Percentiles rank a stretch among this genome's conserved stretches.
These are phyloP conservation scores for Phytoseiulus persimilis DNA, from an alignment of 2,888 invertebrate genomes.

Conservation along the genomic window DNA sequence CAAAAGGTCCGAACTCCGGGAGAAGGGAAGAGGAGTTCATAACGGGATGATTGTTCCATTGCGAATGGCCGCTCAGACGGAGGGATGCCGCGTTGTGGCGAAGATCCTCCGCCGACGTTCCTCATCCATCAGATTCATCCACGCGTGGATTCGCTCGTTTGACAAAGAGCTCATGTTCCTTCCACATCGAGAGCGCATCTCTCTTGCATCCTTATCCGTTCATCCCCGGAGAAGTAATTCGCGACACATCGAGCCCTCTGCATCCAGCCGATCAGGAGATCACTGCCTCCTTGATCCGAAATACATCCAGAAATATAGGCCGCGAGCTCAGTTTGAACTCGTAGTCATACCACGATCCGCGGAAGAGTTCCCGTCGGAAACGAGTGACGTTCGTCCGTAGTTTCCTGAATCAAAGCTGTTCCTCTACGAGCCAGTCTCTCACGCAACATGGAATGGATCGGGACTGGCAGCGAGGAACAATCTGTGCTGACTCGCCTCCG, in stretches of 20 bases:
- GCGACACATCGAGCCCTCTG: background rate
- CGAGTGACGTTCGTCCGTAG: background rate
- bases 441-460: background rate
- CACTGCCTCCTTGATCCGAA: background rate
- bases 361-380: too few relatives aligned
- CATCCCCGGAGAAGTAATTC: background rate
- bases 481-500: background rate
- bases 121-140: background rate
- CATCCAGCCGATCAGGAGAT: background rate
- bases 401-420: background rate
- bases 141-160: background rate
- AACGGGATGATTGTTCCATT: background rate
- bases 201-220: background rate
- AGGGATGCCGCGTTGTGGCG: background rate
- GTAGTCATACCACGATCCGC: too few relatives aligned
- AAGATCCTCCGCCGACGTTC: background rate
- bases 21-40: background rate
- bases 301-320: background rate
- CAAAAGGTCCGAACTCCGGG: too few relatives aligned
- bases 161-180: background rate
- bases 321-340: background rate
- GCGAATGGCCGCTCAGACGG: background rate
- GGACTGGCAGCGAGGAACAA: background rate
- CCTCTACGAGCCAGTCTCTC: background rate
- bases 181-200: background rate